Base-by-base conservation (phyloP, 2,888 invertebrate species). In the Nomada ferruginata region DNA sequence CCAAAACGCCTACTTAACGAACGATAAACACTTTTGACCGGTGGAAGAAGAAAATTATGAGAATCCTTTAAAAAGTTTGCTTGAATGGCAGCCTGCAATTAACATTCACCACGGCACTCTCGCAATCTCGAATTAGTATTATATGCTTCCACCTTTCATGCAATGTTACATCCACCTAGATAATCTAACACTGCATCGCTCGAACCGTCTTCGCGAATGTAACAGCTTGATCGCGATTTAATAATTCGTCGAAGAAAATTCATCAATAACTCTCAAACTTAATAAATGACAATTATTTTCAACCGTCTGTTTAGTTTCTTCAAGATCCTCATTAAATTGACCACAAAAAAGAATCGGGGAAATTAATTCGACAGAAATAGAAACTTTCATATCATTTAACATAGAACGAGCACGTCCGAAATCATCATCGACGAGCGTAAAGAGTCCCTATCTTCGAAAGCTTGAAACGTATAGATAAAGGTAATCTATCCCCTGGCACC, bases 11-110 rank as follows among this genome's bases (percentile, higher is more conserved):
- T 63, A 73, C 63, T 76, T 57, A 63, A 26, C 64, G 42, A 73
- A 47, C 63, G 23, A 76, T 61, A 71, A 71, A 71, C 73, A 64
- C 57, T 57, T 76, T 53, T 57, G 26, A 50, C 26, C 57, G 42
- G 36, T 64, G 42, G 76, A 63, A 76, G 57, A 57, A 42, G 74
- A n/a, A 72, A 72, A 73, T 76, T 73, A 63, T 23, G 64, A 64
- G 73, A 72, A 73, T 76, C 74, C 11, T 63, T 26, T 50, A 36
- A 64, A 64, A 72, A 63, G 20, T 20, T 55, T 63, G 52, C 18
- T 23, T 71, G 29, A 47, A 42, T 57, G 66, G 57, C 50, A 52
- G 23, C 2, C 29, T 52, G 53, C n/a, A 52, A 72, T 72, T 72
- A 72, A 29, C 55, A 70, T 44, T 63, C 55, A 23, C 47, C 66